Percentiles rank a stretch among this genome's conserved stretches.
Conservation (phyloP, 2,797 vertebrate genomes). For the Phylloscopus collybita region DNA sequence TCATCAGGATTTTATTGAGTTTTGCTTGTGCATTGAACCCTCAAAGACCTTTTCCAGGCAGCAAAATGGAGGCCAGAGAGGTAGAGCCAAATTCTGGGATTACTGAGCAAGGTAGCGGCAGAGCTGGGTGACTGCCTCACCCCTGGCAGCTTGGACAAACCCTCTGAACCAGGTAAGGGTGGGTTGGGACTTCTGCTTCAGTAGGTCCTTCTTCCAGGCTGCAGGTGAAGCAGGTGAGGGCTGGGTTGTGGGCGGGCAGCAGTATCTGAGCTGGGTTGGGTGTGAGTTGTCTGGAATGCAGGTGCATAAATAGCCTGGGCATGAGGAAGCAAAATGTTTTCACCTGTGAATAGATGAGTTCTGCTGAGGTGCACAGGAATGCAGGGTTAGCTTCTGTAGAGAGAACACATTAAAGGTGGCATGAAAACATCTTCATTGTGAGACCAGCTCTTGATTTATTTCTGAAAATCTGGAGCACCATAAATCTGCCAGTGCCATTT, state of each 20-base stretch:
- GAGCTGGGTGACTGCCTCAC: background rate
- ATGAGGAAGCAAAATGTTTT: slow-evolving; percentile 43
- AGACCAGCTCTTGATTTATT: background rate
- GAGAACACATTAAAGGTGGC: background rate
- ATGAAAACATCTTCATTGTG: background rate
- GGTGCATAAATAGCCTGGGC: slow-evolving; percentile 32
- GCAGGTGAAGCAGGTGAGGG: background rate
- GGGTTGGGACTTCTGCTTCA: background rate
- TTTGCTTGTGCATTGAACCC: background rate
- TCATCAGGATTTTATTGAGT: background rate
- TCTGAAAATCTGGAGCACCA: background rate
- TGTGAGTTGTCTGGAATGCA: slow-evolving; percentile 28
- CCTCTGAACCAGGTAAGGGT: background rate
- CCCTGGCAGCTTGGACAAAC: background rate
- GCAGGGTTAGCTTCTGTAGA: background rate
- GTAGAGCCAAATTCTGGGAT: background rate
- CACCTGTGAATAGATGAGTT: background rate
- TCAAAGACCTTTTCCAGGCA: background rate
- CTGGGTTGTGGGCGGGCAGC: background rate
- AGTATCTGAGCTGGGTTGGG: slow-evolving; percentile 3
- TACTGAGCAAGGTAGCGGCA: background rate
- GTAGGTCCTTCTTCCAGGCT: background rate
- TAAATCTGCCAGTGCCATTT: background rate
- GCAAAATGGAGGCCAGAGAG: background rate
- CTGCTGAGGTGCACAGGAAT: background rate